Conservation (phyloP, 2,888 invertebrate species). For the Lepidonotus clava region DNA sequence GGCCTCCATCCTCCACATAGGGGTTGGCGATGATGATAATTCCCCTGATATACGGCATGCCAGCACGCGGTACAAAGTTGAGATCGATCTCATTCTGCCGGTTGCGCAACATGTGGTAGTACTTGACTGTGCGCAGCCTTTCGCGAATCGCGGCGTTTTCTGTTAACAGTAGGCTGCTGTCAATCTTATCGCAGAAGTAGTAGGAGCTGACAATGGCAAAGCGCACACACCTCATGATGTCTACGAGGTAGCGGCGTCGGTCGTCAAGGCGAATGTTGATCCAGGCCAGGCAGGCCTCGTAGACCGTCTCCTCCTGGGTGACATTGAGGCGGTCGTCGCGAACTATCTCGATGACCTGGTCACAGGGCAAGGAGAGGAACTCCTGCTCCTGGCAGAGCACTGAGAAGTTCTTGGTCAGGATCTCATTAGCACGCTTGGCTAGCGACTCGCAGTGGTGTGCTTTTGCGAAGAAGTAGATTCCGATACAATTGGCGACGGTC, state of each 20-base stretch:
- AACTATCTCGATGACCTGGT: conserved; percentile 77
- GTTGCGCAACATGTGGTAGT: conserved; percentile 77
- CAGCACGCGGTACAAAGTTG: conserved; percentile 75
- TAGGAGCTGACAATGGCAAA: conserved; percentile 79
- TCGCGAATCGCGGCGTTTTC: conserved; percentile 67
- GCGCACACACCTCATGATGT: conserved; percentile 76
- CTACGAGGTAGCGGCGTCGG: conserved; percentile 66
- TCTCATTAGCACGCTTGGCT: conserved; percentile 71
- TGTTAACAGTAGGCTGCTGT: conserved; percentile 69
- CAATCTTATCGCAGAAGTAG: conserved; percentile 79
- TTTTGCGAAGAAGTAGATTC: conserved; percentile 78
- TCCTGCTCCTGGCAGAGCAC: conserved; percentile 74
- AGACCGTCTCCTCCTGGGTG: conserved; percentile 74
- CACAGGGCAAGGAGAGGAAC: conserved; percentile 75
- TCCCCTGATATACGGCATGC: conserved; percentile 69
- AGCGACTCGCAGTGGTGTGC: conserved; percentile 76
- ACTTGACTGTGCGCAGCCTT: conserved; percentile 71
- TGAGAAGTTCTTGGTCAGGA: conserved; percentile 68
- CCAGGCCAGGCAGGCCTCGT: conserved; percentile 77
- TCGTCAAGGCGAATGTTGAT: conserved; percentile 68
- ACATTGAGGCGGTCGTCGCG: conserved; percentile 77
- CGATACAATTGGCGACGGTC: conserved; percentile 76
- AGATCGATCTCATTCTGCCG: conserved; percentile 77
- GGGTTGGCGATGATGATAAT: conserved; percentile 79
- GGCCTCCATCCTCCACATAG: conserved; percentile 73